These are phyloP conservation scores for Cenopis cana DNA, from an alignment of 2,888 invertebrate species.

Conservation along the genomic window DNA sequence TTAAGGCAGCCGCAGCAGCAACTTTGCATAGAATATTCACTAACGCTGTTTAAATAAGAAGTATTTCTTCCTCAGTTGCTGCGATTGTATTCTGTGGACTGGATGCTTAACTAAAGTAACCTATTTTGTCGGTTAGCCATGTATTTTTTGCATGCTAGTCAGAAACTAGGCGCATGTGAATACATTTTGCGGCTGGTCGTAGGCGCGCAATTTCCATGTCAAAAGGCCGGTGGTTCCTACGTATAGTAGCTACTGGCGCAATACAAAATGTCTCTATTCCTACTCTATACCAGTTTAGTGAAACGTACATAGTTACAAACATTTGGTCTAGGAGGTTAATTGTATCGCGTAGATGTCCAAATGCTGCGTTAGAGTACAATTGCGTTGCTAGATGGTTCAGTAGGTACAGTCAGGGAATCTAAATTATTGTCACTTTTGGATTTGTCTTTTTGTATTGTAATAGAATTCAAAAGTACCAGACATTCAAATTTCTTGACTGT, in stretches of 20 bases:
- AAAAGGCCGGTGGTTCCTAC: neutral
- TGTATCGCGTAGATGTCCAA: conserved; percentile 34
- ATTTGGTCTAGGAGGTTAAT: neutral
- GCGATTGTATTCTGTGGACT: too few relatives aligned
- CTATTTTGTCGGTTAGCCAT: neutral
- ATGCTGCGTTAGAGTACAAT: neutral
- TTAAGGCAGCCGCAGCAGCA: too few relatives aligned
- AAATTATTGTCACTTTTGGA: too few relatives aligned
- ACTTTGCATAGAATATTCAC: too few relatives aligned
- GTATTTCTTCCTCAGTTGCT: too few relatives aligned
- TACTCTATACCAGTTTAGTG: neutral
- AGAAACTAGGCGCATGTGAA: conserved; percentile 8
- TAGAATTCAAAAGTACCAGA: too few relatives aligned
- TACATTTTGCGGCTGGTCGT: conserved; percentile 21
- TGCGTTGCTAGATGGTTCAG: neutral
- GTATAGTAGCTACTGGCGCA: neutral
- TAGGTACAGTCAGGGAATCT: too few relatives aligned
- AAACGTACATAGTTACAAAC: neutral
- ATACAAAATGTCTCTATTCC: neutral
- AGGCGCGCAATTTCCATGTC: conserved; percentile 29
- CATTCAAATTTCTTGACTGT: too few relatives aligned
- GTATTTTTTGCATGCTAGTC: conserved; percentile 19
- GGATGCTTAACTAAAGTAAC: neutral
- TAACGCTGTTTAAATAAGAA: too few relatives aligned
- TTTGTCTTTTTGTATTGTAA: too few relatives aligned